A percentile compares a stretch with the other conserved stretches of the same genome.
Conservation (phyloP, 2,113 vertebrate species). For the Otis tarda region DNA sequence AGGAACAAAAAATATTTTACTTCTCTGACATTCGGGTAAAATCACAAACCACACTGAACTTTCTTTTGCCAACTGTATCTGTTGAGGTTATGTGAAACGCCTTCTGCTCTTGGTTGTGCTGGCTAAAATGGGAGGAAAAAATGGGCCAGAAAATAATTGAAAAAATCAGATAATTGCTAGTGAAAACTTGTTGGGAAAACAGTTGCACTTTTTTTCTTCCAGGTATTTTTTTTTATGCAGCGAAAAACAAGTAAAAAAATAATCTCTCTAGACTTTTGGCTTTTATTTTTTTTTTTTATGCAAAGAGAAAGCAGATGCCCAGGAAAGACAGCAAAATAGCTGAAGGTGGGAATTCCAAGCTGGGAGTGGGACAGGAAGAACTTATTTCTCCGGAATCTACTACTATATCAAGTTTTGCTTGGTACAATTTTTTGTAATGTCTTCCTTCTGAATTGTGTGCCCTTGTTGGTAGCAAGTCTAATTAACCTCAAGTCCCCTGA, state of each 20-base stretch:
- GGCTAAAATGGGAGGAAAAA: neutral
- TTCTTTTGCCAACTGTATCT: neutral
- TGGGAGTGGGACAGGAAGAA: neutral
- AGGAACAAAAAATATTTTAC: neutral
- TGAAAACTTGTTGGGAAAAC: neutral
- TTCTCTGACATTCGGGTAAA: neutral
- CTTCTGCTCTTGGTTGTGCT: neutral
- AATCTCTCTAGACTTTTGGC: neutral
- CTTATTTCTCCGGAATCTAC: neutral
- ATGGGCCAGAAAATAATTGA: neutral
- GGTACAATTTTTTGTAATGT: neutral
- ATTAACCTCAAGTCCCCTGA: neutral
- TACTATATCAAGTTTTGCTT: neutral
- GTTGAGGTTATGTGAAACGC: neutral
- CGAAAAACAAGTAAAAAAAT: neutral
- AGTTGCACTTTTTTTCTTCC: neutral
- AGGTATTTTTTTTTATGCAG: neutral
- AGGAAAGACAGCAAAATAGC: neutral
- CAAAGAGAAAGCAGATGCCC: neutral
- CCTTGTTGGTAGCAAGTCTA: neutral
- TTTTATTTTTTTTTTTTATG: neutral
- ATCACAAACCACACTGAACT: neutral
- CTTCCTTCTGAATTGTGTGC: neutral
- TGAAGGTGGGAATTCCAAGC: neutral
- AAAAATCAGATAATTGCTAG: neutral